Conservation (phyloP, 2,888 invertebrate genomes). For the Oscheius sp. region DNA sequence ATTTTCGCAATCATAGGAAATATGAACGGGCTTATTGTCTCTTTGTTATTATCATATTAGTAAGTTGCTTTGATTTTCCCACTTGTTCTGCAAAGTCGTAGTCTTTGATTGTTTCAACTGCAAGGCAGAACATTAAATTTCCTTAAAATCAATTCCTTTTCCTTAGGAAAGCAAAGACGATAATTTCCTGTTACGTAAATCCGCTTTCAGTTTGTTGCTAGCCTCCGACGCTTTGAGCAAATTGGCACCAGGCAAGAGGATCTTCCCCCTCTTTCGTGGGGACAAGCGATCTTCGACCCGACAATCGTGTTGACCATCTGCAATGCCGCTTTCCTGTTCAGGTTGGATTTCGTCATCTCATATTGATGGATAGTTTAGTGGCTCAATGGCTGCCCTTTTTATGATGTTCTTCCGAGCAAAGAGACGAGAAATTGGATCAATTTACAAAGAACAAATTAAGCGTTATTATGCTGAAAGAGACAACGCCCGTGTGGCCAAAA, state of each 20-base stretch:
- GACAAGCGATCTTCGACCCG: conserved; percentile 38
- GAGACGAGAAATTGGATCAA: not conserved
- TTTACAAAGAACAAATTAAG: not conserved
- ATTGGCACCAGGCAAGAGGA: conserved; percentile 28
- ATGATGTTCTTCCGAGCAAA: not conserved
- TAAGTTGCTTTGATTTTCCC: conserved; percentile 9
- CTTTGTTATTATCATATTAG: conserved; percentile 32
- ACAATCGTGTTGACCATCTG: conserved; percentile 48
- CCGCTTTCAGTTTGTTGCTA: conserved; percentile 35
- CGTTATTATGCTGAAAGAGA: not conserved
- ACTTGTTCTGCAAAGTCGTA: too few relatives aligned
- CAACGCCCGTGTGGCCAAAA: not conserved
- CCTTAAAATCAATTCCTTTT: too few relatives aligned
- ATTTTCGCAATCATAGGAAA: conserved; percentile 29
- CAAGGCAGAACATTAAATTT: too few relatives aligned
- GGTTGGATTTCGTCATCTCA: too few relatives aligned
- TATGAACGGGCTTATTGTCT: conserved; percentile 38
- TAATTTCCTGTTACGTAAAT: not conserved
- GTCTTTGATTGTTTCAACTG: too few relatives aligned
- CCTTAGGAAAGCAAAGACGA: too few relatives aligned
- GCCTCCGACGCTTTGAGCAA: conserved; percentile 44
- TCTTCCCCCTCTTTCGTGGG: not conserved
- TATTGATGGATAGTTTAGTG: too few relatives aligned
- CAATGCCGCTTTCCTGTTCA: conserved; percentile 42
- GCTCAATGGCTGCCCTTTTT: conserved; percentile 37